Percentiles rank a stretch among this genome's conserved stretches.
Conservation (phyloP, 2,797 vertebrate genomes). For the Hydrolagus colliei region DNA sequence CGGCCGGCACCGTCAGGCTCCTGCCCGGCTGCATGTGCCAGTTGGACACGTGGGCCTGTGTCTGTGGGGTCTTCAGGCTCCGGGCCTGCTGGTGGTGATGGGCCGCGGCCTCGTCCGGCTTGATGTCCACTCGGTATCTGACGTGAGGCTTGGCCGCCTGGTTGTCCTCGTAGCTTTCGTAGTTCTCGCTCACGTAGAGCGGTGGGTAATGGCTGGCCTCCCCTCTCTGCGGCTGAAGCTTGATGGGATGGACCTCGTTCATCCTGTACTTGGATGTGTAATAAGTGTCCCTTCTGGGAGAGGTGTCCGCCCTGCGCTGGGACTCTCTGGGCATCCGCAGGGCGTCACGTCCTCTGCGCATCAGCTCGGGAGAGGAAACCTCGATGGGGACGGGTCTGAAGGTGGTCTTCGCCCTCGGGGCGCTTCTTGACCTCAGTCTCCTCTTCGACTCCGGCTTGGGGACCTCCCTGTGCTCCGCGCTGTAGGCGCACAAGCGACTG, state of each 20-base stretch:
- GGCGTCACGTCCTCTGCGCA: conserved; percentile 61
- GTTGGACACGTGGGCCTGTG: conserved; percentile 48
- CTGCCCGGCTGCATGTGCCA: conserved; percentile 67
- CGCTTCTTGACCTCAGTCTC: conserved; percentile 77
- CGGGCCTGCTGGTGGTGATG: not conserved
- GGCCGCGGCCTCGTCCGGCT: conserved; percentile 75
- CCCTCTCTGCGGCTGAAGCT: conserved; percentile 79
- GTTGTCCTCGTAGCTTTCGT: conserved; percentile 57
- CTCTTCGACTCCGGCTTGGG: conserved; percentile 64
- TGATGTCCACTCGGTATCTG: conserved; percentile 85
- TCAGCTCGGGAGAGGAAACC: conserved; percentile 44
- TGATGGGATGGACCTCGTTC: conserved; percentile 92
- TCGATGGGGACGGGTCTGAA: conserved; percentile 72
- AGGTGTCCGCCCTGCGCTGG: conserved; percentile 54
- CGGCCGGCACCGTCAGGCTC: conserved; percentile 67
- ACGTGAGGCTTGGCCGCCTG: conserved; percentile 66
- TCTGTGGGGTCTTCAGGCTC: conserved; percentile 47
- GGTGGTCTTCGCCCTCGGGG: conserved; percentile 67
- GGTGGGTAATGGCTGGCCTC: conserved; percentile 77
- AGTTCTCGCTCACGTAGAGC: conserved; percentile 69
- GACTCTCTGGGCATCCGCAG: conserved; percentile 55
- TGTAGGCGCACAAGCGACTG: conserved; percentile 49
- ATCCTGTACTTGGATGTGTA: conserved; percentile 63
- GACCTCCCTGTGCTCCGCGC: conserved; percentile 55
- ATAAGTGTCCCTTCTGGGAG: conserved; percentile 61